Percentiles rank a stretch among this genome's conserved stretches.
phyloP scores from a whole-genome alignment of 37 sponge, comb jelly and placozoan species.

The Geodia barretti region DNA sequence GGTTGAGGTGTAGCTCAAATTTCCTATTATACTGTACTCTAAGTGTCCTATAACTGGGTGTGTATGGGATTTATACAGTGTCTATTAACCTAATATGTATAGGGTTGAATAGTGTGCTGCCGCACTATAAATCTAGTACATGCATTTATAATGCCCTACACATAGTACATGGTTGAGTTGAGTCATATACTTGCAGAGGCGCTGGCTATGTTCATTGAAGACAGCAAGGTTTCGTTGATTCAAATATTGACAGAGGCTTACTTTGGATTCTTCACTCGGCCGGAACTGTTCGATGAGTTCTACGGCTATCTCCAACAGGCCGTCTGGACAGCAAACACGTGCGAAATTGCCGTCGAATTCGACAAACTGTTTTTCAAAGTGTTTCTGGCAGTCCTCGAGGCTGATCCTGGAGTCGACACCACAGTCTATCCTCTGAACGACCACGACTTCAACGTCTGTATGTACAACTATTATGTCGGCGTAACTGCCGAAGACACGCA shows the following conservation, averaged over 20 bases:
- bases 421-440: background rate
- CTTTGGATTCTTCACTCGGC: background rate
- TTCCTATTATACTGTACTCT: no score
- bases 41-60: no score
- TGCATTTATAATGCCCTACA: no score
- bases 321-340: constrained; percentile 23
- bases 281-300: constrained; percentile 33
- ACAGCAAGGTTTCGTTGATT: background rate
- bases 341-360: constrained; percentile 9
- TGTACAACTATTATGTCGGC: constrained; percentile 36
- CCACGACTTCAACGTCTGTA: constrained; percentile 14
- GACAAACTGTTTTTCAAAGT: constrained; percentile 50
- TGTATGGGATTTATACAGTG: no score
- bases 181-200: background rate
- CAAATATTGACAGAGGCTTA: background rate
- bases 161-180: background rate
- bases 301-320: constrained; percentile 26
- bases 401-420: background rate
- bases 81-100: no score
- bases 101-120: no score
- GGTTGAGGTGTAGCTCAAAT: no score
- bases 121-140: no score
- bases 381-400: constrained; percentile 21
- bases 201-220: background rate
- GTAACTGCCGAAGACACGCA: background rate